phyloP scores from a whole-genome alignment of 2,113 vertebrate species.

The Cololabis saira region DNA sequence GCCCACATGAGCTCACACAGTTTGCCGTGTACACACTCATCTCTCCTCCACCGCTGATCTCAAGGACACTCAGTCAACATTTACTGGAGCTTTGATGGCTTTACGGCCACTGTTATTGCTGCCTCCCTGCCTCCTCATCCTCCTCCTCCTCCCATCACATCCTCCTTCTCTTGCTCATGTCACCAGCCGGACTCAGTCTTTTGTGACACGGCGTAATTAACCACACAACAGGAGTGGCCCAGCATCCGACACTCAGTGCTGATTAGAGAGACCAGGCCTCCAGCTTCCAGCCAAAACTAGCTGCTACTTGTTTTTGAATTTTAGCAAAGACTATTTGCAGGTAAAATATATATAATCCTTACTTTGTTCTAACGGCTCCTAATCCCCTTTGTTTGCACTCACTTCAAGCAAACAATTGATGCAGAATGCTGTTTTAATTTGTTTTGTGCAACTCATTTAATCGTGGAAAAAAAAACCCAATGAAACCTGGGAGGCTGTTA shows the following conservation, averaged over 20 bases:
- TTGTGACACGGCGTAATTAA: constrained; percentile 71
- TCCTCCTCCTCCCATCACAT: constrained; percentile 23
- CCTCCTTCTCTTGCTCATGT: constrained; percentile 27
- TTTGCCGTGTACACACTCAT: constrained; percentile 23
- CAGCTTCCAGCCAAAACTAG: constrained; percentile 54
- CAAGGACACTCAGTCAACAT: constrained; percentile 80
- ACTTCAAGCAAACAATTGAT: neutral
- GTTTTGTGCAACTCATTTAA: constrained; percentile 27
- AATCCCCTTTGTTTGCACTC: neutral
- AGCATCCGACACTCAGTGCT: constrained; percentile 55
- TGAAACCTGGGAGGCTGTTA: no score
- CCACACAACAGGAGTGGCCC: constrained; percentile 57
- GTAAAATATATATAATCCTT: constrained; percentile 4
- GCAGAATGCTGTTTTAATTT: neutral
- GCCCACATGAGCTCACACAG: constrained; percentile 20
- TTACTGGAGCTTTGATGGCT: constrained; percentile 75
- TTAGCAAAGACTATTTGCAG: constrained; percentile 14
- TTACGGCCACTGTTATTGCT: constrained; percentile 67
- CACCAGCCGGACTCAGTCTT: constrained; percentile 66
- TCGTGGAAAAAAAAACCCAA: neutral
- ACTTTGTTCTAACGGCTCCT: constrained; percentile 6
- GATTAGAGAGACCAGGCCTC: constrained; percentile 37
- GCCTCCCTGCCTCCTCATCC: constrained; percentile 30
- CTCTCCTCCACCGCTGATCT: constrained; percentile 48
- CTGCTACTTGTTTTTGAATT: constrained; percentile 36